Conservation (phyloP, 1,140 invertebrate species). For the Homalodisca vitripennis region DNA sequence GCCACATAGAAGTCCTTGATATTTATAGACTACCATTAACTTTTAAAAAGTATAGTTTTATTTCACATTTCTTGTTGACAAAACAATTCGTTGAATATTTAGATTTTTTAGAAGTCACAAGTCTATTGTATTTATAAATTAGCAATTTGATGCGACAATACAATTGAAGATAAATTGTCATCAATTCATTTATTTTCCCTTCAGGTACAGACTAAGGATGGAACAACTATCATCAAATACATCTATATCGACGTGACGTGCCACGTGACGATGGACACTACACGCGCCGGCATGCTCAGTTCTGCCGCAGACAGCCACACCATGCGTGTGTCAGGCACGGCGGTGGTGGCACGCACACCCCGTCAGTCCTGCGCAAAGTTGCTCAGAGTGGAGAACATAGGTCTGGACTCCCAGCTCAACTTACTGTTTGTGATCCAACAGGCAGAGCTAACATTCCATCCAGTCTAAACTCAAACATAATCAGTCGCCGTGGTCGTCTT, state of each 20-base stretch:
- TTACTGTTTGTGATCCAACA: conserved; percentile 60
- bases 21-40: no score
- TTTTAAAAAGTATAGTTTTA: no score
- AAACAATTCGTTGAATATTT: no score
- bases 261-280: conserved; percentile 58
- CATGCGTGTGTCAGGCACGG: conserved; percentile 64
- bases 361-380: conserved; percentile 52
- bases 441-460: conserved; percentile 61
- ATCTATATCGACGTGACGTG: conserved; percentile 65
- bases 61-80: no score
- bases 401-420: conserved; percentile 64
- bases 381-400: conserved; percentile 61
- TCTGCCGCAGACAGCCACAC: conserved; percentile 57
- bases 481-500: no score
- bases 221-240: conserved; percentile 58
- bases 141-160: no score
- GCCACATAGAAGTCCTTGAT: no score
- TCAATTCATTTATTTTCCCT: no score
- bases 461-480: conserved; percentile 45
- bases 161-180: no score
- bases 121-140: no score
- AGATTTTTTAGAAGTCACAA: no score
- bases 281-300: conserved; percentile 49
- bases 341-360: conserved; percentile 59
- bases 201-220: conserved; percentile 48